phyloP scores from a whole-genome alignment of 2,888 invertebrate species.

The Aspidiotus destructor region DNA sequence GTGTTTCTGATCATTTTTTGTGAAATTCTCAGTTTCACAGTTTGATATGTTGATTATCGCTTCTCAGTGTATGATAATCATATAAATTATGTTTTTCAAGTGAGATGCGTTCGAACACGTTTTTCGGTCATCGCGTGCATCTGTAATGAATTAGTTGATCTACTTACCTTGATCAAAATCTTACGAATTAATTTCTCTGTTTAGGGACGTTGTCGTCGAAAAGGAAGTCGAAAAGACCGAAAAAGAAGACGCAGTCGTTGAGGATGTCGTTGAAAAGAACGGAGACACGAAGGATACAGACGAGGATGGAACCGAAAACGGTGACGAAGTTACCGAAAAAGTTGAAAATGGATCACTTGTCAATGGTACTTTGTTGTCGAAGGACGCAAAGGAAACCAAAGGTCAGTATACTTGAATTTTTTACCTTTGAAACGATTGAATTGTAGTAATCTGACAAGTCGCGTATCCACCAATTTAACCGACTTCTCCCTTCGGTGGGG shows the following conservation, averaged over 20 bases:
- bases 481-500: no score
- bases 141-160: not conserved
- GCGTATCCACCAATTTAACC: no score
- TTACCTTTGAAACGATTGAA: no score
- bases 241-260: not conserved
- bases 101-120: not conserved
- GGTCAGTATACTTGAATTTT: no score
- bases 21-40: no score
- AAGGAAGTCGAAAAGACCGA: slow-evolving; percentile 25
- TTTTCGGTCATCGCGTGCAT: not conserved
- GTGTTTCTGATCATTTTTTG: not conserved
- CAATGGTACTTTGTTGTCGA: no score
- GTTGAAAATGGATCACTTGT: not conserved
- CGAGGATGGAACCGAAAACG: slow-evolving; percentile 19
- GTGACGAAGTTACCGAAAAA: slow-evolving; percentile 10
- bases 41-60: no score
- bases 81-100: not conserved
- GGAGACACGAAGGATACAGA: slow-evolving; percentile 7
- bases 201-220: slow-evolving; percentile 18
- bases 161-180: no score
- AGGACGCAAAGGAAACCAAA: no score
- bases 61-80: no score
- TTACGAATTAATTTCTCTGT: not conserved
- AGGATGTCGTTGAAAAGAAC: slow-evolving; percentile 7
- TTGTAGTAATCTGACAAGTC: no score